Conservation (phyloP, 2,113 vertebrate species). For the Platycercus adscitus region DNA sequence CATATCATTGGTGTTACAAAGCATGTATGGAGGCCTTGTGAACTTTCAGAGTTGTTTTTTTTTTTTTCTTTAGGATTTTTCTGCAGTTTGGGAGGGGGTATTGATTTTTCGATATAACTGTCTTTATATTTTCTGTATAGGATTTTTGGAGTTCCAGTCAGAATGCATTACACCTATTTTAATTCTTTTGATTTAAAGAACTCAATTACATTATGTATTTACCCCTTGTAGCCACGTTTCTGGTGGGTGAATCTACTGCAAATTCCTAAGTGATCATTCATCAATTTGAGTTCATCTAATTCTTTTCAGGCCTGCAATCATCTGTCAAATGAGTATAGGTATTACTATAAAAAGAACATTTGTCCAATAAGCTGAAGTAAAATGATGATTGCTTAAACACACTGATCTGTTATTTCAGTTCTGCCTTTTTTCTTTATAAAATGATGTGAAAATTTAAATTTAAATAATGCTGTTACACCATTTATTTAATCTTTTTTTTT, state of each 20-base stretch:
- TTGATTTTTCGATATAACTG: neutral
- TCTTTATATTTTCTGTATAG: neutral
- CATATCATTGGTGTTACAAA: neutral
- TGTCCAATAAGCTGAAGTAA: neutral
- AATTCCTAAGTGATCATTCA: neutral
- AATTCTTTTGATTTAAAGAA: neutral
- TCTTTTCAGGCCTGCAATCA: neutral
- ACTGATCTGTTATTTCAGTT: neutral
- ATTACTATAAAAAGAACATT: neutral
- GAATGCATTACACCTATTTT: neutral
- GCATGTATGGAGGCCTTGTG: neutral
- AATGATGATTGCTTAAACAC: neutral
- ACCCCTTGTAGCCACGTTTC: neutral
- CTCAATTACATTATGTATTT: neutral
- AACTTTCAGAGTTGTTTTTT: neutral
- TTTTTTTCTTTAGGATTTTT: neutral
- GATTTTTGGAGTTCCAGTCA: neutral
- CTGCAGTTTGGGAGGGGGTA: neutral
- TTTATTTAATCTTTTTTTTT: neutral
- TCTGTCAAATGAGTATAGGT: neutral
- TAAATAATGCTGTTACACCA: rapidly evolving
- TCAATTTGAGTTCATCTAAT: neutral
- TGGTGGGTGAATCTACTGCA: neutral
- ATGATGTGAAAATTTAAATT: neutral
- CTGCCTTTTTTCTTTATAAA: neutral